These are phyloP conservation scores for Typhlomys cinereus DNA, from an alignment of 2,113 vertebrate species.

Conservation along the genomic window DNA sequence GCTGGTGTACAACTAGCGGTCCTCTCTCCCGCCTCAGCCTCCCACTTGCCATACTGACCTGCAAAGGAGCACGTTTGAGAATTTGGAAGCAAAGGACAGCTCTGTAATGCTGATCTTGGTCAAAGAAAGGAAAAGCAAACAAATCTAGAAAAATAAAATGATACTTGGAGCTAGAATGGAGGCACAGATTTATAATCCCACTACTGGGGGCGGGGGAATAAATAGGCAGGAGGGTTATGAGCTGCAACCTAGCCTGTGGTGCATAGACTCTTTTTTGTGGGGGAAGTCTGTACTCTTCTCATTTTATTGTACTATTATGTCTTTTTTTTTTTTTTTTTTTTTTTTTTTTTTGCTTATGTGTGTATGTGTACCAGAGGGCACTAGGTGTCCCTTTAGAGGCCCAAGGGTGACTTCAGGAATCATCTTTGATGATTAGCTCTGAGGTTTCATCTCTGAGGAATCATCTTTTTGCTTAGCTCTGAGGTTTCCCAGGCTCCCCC, in stretches of 20 bases:
- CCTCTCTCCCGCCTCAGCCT: neutral
- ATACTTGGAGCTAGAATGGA: neutral
- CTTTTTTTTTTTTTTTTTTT: neutral
- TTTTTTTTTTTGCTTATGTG: too few relatives aligned
- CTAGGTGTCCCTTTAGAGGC: too few relatives aligned
- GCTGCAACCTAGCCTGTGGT: neutral
- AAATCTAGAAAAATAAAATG: neutral
- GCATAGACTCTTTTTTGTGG: neutral
- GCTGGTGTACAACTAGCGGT: neutral
- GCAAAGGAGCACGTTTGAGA: neutral
- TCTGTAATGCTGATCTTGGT: neutral
- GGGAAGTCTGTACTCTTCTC: too few relatives aligned
- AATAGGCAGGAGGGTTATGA: neutral
- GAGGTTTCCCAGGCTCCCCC: too few relatives aligned
- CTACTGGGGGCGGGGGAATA: neutral
- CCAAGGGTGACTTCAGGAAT: too few relatives aligned
- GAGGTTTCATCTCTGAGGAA: too few relatives aligned
- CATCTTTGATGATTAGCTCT: too few relatives aligned
- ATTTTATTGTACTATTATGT: neutral
- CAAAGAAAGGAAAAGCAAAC: neutral
- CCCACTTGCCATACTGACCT: neutral
- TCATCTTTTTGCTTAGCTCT: too few relatives aligned
- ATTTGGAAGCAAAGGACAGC: neutral
- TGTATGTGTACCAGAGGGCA: too few relatives aligned
- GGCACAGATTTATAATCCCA: neutral